Evolutionary conservation across 2,888 invertebrate species (phyloP).

Genomic region (Cerastis leucographa): DNA sequence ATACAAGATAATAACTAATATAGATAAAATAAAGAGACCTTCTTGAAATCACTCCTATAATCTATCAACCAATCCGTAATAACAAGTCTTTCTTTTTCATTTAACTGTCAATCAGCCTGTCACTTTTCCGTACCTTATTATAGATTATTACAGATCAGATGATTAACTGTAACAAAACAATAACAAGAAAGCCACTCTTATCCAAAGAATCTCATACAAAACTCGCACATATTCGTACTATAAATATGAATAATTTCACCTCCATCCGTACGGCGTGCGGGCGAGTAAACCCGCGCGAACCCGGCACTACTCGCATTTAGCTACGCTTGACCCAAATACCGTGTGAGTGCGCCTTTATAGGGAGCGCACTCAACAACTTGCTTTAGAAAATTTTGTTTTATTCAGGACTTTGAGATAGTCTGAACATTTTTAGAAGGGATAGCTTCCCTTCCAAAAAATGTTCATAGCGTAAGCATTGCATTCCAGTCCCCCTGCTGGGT

Average conservation of each 20-base stretch:
- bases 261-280: constrained; percentile 12
- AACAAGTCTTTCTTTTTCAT: neutral
- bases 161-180: neutral
- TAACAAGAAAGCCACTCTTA: neutral
- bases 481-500: neutral
- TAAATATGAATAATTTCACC: constrained; percentile 59
- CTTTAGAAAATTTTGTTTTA: constrained; percentile 50
- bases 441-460: too few relatives aligned
- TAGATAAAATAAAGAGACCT: too few relatives aligned
- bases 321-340: constrained; percentile 58
- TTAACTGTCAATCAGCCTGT: neutral
- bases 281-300: constrained; percentile 44
- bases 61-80: neutral
- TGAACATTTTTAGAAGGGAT: neutral
- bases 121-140: neutral
- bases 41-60: too few relatives aligned
- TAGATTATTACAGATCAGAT: neutral
- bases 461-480: neutral
- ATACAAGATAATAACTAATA: too few relatives aligned
- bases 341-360: constrained; percentile 46
- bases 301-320: constrained; percentile 57
- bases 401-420: constrained; percentile 20
- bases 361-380: constrained; percentile 37
- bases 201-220: neutral
- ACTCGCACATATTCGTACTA: constrained; percentile 32